Base-by-base conservation (phyloP, 2,797 vertebrate genomes). In the Decapterus maruadsi region DNA sequence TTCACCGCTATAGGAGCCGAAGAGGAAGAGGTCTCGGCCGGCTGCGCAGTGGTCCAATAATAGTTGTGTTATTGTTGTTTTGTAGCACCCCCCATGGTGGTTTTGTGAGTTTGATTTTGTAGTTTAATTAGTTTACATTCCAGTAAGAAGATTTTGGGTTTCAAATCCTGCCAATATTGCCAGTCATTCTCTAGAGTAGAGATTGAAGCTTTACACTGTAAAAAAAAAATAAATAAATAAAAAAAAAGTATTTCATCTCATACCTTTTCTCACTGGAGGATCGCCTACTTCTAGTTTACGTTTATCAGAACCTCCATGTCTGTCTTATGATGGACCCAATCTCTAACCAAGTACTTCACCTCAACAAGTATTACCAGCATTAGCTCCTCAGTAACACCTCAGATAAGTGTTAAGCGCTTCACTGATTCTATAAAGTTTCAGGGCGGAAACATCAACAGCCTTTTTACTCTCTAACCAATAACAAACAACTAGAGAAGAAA, bases 401-500 rank as follows among this genome's bases (percentile, higher is more conserved):
- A 26, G 16, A 22, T 58, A 16, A 9, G 59, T 0, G 17, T 48
- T 22, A 0, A 2, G 6, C 2, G 7, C 50, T 51, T 6, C 20
- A 29, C 3, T 17, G 36, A 48, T 48, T 31, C 6, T 46, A 34
- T 42, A 0, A 20, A 9, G 17, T 54, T 22, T 45, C 53, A 53
- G 0, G 0, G 14, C 14, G 9, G 16, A 40, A 55, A 61, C n/a
- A 50, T 38, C 10, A 50, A 19, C 20, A 3, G 14, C 1, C 13
- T 2, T 1, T 8, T 19, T 12, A 7, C 5, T 9, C 43, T 34
- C 1, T 16, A 13, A 72, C 48, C 26, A 19, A 69, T 5, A 62
- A 46, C 38, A 56, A 57, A 54, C 48, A 77, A 38, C 82, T 76
- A 83, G 77, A 82, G 9, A 74, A 46, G 7, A 66, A 77, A 72